Evolutionary conservation across 2,113 vertebrate species (phyloP).

Genomic region (Leucopternis melanops): DNA sequence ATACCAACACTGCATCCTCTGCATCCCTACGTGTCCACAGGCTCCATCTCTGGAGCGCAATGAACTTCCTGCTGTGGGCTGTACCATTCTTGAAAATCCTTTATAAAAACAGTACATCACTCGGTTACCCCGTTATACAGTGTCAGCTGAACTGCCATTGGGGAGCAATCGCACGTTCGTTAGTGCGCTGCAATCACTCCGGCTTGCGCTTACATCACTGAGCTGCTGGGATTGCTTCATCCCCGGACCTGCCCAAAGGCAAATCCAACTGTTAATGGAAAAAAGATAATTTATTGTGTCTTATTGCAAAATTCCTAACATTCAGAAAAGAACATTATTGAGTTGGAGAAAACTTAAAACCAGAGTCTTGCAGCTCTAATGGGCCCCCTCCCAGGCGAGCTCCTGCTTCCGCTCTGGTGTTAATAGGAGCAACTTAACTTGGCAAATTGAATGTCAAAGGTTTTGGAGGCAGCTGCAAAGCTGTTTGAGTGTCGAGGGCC

Average conservation of each 20-base stretch:
- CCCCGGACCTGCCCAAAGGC: not conserved
- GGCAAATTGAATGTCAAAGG: not conserved
- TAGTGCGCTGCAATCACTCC: rapidly evolving
- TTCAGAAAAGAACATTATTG: not conserved
- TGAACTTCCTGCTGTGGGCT: rapidly evolving
- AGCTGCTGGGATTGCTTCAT: not conserved
- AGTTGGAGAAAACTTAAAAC: not conserved
- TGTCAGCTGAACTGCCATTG: not conserved
- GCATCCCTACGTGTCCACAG: rapidly evolving
- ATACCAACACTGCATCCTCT: not conserved
- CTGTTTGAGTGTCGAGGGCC: not conserved
- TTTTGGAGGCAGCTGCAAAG: not conserved
- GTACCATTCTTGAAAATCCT: not conserved
- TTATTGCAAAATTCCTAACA: not conserved
- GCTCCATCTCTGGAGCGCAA: rapidly evolving
- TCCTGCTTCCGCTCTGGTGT: not conserved
- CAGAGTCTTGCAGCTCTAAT: not conserved
- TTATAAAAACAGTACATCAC: not conserved
- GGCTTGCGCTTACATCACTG: not conserved
- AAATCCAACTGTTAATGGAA: not conserved
- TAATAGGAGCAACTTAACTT: not conserved
- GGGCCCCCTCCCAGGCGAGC: not conserved
- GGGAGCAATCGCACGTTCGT: rapidly evolving
- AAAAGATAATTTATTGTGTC: not conserved
- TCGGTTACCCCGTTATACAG: rapidly evolving